Conservation (phyloP, 2,888 invertebrate species). For the Ariolimax columbianus region DNA sequence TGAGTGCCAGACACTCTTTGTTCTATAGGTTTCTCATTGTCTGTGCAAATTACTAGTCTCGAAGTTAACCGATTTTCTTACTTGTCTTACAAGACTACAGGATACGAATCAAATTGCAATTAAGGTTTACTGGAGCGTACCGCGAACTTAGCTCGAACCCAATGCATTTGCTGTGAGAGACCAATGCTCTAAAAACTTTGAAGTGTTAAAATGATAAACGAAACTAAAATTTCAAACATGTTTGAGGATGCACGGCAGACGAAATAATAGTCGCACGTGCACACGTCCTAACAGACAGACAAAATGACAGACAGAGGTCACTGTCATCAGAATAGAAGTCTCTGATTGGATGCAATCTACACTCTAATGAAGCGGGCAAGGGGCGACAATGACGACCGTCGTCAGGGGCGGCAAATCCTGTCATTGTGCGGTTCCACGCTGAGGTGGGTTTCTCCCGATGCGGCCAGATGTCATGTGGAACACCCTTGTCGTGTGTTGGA, state of each 20-base stretch:
- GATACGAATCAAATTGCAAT: too few relatives aligned
- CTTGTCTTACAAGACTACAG: too few relatives aligned
- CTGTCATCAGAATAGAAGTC: conserved; percentile 25
- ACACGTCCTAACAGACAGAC: conserved; percentile 7
- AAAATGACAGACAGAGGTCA: conserved; percentile 26
- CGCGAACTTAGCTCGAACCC: too few relatives aligned
- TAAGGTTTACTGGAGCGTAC: too few relatives aligned
- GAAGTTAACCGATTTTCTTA: too few relatives aligned
- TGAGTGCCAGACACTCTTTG: too few relatives aligned
- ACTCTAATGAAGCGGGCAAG: conserved; percentile 41
- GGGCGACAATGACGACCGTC: conserved; percentile 11
- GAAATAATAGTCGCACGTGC: background rate
- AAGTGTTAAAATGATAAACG: background rate
- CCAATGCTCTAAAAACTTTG: too few relatives aligned
- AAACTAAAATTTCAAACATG: background rate
- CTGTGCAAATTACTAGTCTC: too few relatives aligned
- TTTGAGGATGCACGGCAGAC: background rate
- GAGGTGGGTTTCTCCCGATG: conserved; percentile 34
- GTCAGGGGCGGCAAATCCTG: conserved; percentile 32
- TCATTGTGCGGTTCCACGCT: background rate
- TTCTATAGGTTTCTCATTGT: too few relatives aligned
- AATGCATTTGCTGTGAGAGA: too few relatives aligned
- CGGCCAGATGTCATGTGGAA: conserved; percentile 29
- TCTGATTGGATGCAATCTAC: conserved; percentile 45
- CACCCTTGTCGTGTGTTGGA: conserved; percentile 13